Percentiles rank a stretch among this genome's conserved stretches.
phyloP scores from a whole-genome alignment of 2,113 vertebrate species.

The Chlamydotis undulata region DNA sequence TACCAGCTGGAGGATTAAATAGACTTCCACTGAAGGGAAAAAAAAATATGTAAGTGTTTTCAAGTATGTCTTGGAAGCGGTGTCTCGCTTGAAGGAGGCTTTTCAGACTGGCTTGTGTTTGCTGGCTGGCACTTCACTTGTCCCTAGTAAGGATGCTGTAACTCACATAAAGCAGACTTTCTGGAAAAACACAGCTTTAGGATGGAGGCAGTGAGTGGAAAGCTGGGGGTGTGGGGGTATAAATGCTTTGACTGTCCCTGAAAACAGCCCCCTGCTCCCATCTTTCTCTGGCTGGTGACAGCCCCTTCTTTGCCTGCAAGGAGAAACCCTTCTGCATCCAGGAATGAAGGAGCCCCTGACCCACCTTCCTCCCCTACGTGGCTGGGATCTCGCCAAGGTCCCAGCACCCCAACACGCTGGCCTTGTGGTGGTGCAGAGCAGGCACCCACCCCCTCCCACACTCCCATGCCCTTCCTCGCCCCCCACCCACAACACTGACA shows the following conservation, averaged over 20 bases:
- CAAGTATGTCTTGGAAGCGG: conserved; percentile 12
- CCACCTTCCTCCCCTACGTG: accelerated
- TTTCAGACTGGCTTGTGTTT: conserved; percentile 42
- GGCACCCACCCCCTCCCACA: not conserved
- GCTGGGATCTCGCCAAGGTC: not conserved
- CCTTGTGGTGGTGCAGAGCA: not conserved
- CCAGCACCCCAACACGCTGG: accelerated
- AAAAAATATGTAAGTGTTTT: not conserved
- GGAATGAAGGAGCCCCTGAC: not conserved
- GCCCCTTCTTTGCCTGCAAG: not conserved
- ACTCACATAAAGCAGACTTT: not conserved
- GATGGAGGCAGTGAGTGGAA: not conserved
- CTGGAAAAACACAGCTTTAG: conserved; percentile 28
- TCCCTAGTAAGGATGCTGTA: not conserved
- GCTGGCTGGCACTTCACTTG: not conserved
- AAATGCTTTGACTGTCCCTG: not conserved
- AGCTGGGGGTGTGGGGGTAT: not conserved
- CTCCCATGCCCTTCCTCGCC: not conserved
- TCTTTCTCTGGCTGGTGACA: not conserved
- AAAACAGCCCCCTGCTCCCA: not conserved
- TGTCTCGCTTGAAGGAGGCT: not conserved
- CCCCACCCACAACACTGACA: not conserved
- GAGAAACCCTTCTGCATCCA: not conserved
- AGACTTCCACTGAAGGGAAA: not conserved
- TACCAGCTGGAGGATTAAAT: conserved; percentile 38